These are phyloP conservation scores for Amazona vittata DNA, from an alignment of 2,113 vertebrate species.

Conservation along the genomic window DNA sequence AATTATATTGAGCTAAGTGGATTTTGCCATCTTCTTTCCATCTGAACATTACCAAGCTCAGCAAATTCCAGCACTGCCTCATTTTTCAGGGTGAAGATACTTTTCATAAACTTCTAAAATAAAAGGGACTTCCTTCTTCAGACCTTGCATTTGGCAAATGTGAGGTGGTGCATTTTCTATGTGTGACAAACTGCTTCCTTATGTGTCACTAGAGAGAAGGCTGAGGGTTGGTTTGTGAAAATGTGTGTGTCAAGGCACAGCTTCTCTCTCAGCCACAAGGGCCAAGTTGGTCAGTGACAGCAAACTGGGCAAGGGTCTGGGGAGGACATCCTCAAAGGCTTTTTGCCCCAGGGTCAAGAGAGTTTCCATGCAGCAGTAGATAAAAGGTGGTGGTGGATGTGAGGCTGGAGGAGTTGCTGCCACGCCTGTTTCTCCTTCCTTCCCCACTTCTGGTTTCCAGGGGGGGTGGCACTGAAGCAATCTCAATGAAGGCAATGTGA, in stretches of 20 bases:
- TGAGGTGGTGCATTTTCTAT: not conserved
- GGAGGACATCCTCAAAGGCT: not conserved
- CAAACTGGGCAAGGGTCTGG: not conserved
- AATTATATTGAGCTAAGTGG: not conserved
- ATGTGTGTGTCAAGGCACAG: not conserved
- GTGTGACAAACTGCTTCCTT: not conserved
- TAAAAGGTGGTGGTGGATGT: too few species aligned
- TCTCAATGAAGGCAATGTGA: not conserved
- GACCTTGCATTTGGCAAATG: not conserved
- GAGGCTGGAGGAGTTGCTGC: not conserved
- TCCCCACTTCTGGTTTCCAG: not conserved
- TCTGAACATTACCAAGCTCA: not conserved
- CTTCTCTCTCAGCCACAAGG: not conserved
- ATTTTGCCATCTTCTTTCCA: constrained; percentile 7
- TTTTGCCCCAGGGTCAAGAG: not conserved
- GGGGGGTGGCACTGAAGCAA: not conserved
- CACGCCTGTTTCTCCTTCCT: fast-evolving
- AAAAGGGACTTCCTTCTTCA: not conserved
- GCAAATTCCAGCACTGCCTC: not conserved
- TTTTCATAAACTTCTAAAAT: not conserved
- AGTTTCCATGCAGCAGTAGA: not conserved
- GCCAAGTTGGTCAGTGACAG: not conserved
- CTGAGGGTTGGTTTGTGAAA: not conserved
- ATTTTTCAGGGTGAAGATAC: not conserved
- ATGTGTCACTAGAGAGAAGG: not conserved